Base-by-base conservation (phyloP, 2,113 vertebrate species). In the Antennarius striatus region DNA sequence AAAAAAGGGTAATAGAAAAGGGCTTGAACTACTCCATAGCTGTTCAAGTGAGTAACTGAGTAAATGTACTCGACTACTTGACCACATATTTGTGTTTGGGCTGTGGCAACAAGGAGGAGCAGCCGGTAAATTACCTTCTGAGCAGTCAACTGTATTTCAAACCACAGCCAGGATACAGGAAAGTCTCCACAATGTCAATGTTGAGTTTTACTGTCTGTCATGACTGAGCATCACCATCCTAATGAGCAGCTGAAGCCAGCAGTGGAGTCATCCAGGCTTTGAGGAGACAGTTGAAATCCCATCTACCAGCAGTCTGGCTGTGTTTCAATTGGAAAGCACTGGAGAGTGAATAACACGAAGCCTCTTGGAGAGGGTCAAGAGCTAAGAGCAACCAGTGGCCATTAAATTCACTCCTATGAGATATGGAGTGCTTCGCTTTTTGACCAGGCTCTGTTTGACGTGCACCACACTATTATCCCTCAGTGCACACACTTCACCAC, bases 341-440 rank as follows among this genome's bases (percentile, higher is more conserved):
- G 85, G 77, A 91, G 88, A 91, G 91, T 91, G 87, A 91, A 89
- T 89, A 90, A 88, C 86, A 78, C 77, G 81, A 71, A 82, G 78
- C 72, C 88, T 90, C 84, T 82, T 71, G 78, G 82, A 91, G 83
- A 84, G 88, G 90, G 90, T 92, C 87, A 91, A 92, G 88, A 85
- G 87, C 86, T 84, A 73, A 68, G 86, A 86, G 88, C 85, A 86
- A 86, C 76, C 80, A 85, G 80, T 79, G 81, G 84, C 88, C 89
- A 90, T 91, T 92, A 91, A 91, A 92, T 85, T 90, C 86, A 82
- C 87, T 91, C 83, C 84, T 89, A 85, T 82, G 84, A 86, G 82
- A 82, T 85, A 87, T 83, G 66, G 80, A 91, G 90, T 87, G 89
- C 76, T 87, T 80, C 86, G 84, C 84, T 83, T 90, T 88, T 84